phyloP scores from a whole-genome alignment of 2,113 vertebrate species.

The Proterorhinus semilunaris region DNA sequence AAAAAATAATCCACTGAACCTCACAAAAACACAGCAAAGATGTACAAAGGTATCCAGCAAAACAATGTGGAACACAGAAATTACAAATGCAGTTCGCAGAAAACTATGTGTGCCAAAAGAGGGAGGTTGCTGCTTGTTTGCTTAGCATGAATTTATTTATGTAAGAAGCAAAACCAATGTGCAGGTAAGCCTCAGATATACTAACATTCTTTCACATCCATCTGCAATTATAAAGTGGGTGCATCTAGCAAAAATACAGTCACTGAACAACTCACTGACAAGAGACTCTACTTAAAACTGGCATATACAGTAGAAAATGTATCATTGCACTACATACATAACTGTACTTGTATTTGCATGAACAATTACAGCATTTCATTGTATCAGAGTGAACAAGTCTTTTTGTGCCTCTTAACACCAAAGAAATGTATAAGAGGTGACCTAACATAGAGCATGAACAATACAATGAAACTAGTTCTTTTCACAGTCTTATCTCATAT shows the following conservation, averaged over 20 bases:
- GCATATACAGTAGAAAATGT: not conserved
- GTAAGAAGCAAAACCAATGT: not conserved
- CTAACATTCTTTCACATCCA: not conserved
- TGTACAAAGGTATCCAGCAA: no score
- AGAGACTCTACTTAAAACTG: not conserved
- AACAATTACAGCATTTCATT: not conserved
- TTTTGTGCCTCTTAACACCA: not conserved
- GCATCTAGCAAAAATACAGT: no score
- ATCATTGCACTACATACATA: not conserved
- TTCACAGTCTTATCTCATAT: conserved; percentile 20
- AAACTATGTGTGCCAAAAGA: no score
- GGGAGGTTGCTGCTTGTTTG: no score
- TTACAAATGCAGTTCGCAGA: no score
- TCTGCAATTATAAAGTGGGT: not conserved
- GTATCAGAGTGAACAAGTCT: not conserved
- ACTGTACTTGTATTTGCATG: not conserved
- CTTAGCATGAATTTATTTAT: no score
- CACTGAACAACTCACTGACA: no score
- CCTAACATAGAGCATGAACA: not conserved
- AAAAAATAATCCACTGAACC: no score
- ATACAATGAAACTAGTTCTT: conserved; percentile 20
- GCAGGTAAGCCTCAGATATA: not conserved
- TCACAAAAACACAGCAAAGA: no score
- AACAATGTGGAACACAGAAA: no score
- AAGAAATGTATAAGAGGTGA: conserved; percentile 1